Conservation (phyloP, 2,888 invertebrate genomes). For the Lithophane socia region DNA sequence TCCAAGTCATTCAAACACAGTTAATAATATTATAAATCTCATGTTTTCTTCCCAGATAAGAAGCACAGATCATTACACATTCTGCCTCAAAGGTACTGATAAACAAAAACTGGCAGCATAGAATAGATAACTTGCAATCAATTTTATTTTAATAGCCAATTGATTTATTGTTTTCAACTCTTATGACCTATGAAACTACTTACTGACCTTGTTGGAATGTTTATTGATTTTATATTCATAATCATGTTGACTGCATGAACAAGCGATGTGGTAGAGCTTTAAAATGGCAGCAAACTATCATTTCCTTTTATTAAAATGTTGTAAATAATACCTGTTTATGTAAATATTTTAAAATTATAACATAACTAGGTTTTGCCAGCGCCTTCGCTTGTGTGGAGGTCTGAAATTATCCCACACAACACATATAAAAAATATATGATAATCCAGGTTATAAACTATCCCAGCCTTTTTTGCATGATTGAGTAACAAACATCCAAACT, state of each 20-base stretch:
- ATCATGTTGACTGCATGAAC: slow-evolving; percentile 14
- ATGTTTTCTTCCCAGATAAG: slow-evolving; percentile 19
- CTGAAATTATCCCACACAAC: not conserved
- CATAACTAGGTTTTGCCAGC: not conserved
- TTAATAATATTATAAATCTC: not conserved
- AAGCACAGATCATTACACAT: slow-evolving; percentile 27
- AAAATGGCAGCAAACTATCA: not conserved
- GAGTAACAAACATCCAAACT: no score
- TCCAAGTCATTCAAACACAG: not conserved
- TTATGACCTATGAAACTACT: slow-evolving; percentile 42
- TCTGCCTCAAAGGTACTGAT: slow-evolving; percentile 12
- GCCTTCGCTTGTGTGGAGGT: no score
- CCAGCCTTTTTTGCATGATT: not conserved
- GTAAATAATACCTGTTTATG: not conserved
- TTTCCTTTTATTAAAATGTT: not conserved
- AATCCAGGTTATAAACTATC: not conserved
- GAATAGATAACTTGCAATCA: slow-evolving; percentile 32
- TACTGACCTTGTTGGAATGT: slow-evolving; percentile 44
- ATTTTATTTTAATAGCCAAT: slow-evolving; percentile 25
- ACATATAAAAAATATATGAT: not conserved
- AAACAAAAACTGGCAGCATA: slow-evolving; percentile 24
- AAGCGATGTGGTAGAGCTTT: slow-evolving; percentile 5
- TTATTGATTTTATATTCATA: slow-evolving; percentile 55
- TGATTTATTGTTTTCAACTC: slow-evolving; percentile 42
- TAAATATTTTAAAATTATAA: not conserved